Conservation (phyloP, 2,113 vertebrate species). For the Istiophorus platypterus region DNA sequence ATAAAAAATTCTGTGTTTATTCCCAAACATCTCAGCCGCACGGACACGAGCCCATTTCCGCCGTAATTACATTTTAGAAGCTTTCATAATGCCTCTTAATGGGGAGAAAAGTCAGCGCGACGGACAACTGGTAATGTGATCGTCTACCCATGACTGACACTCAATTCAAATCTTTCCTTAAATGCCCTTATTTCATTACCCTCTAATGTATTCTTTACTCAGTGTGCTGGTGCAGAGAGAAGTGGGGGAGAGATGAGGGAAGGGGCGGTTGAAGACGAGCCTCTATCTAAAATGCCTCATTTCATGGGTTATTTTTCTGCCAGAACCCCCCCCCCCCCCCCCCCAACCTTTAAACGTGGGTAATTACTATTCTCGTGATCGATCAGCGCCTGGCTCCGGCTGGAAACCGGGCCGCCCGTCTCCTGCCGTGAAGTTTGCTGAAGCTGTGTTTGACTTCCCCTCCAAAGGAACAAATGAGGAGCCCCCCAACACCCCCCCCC, state of each 20-base stretch:
- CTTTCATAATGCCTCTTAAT: conserved; percentile 61
- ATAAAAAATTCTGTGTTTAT: conserved; percentile 17
- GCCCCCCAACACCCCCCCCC: no score
- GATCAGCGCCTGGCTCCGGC: conserved; percentile 49
- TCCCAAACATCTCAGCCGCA: conserved; percentile 42
- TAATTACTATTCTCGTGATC: conserved; percentile 39
- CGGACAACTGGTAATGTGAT: conserved; percentile 70
- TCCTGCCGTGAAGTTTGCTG: conserved; percentile 46
- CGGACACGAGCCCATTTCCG: conserved; percentile 51
- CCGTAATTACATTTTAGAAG: conserved; percentile 56
- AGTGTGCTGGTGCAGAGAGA: conserved; percentile 52
- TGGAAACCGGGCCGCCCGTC: conserved; percentile 18
- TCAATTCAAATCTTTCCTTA: conserved; percentile 70
- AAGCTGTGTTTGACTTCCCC: conserved; percentile 74
- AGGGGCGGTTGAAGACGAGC: conserved; percentile 38
- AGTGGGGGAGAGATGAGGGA: conserved; percentile 33
- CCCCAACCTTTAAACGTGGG: no score
- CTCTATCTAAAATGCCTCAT: conserved; percentile 55
- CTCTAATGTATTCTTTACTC: conserved; percentile 64
- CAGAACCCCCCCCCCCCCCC: no score
- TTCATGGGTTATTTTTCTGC: conserved; percentile 56
- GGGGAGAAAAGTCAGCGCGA: conserved; percentile 57
- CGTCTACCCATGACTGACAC: conserved; percentile 67
- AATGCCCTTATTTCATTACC: conserved; percentile 70
- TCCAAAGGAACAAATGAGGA: conserved; percentile 55